Base-by-base conservation (phyloP, 2,888 invertebrate genomes). In the Xanthorhoe designata region DNA sequence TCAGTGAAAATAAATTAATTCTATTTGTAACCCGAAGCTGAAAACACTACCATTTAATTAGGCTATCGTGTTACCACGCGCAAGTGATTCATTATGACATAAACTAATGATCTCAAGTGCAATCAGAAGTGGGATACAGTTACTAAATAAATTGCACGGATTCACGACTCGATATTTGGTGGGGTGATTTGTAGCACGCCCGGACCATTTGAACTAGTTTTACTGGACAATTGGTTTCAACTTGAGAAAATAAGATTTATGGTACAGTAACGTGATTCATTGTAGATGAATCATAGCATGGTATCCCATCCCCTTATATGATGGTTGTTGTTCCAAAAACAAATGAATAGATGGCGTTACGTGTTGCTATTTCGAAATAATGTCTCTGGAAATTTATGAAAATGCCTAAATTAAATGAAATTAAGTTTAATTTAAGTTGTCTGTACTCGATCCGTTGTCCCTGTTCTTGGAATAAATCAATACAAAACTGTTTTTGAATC, bases 41-140 rank as follows among this genome's bases (percentile, higher is more conserved):
- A 24, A n/a, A 52, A 29, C 45, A 45, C 38, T 38, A n/a, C n/a
- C n/a, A 7, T 10, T 45, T 45, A 1, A 50, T 18, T 32, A 13
- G 29, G 17, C 29, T 29, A 60, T 52, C 52, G 38, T 19, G 19
- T 58, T 58, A 35, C 58, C 38, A 13, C 17, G 9, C 15, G 9
- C 32, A 8, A 29, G 50, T 62, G 62, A 64, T 58, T 64, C 38
- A 58, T 59, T 45, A 58, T 58, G 58, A 50, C 64, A 58, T 47
- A n/a, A 38, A 54, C 47, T 58, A 64, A 57, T 58, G 51, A 47
- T 52, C 42, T 63, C 9, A 42, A 57, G n/a, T 19, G 57, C 53
- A 53, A 59, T 58, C 53, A 38, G 47, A 53, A 63, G 5, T 56
- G 45, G 53, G 24, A 38, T 54, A 47, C 54, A 56, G 42, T 56